Conservation (phyloP, 2,888 invertebrate species). For the Lobophora halterata region DNA sequence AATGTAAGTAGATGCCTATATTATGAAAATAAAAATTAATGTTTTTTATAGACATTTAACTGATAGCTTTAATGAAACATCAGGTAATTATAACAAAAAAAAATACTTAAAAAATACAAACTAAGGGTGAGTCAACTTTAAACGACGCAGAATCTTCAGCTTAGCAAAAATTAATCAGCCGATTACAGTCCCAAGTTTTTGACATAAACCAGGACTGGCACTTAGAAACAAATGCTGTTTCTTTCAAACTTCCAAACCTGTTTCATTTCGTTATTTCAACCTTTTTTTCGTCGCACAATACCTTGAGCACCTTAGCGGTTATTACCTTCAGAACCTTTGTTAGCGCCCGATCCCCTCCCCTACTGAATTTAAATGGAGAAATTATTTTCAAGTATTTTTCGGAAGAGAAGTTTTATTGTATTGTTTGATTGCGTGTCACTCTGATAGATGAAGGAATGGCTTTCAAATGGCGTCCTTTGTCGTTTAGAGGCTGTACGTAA, state of each 20-base stretch:
- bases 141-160: conserved; percentile 1
- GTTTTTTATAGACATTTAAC: no score
- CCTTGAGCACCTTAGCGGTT: conserved; percentile 59
- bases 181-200: conserved; percentile 29
- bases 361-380: conserved; percentile 78
- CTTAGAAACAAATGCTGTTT: conserved; percentile 52
- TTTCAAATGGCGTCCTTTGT: conserved; percentile 68
- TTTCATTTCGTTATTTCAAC: conserved; percentile 56
- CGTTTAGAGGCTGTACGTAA: conserved; percentile 57
- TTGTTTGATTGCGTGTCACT: conserved; percentile 80
- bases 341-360: conserved; percentile 60
- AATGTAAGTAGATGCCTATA: no score
- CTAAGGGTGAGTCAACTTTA: no score
- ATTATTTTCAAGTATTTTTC: conserved; percentile 80
- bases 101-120: no score
- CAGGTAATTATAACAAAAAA: no score
- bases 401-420: conserved; percentile 78
- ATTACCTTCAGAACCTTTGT: conserved; percentile 71
- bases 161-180: conserved; percentile 35
- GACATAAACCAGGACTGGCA: conserved; percentile 32
- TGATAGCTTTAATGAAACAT: no score
- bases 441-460: conserved; percentile 75
- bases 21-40: no score
- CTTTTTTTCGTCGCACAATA: conserved; percentile 60
- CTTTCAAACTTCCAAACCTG: conserved; percentile 52